phyloP scores from a whole-genome alignment of 2,113 vertebrate species.

The Corythornis cristatus region DNA sequence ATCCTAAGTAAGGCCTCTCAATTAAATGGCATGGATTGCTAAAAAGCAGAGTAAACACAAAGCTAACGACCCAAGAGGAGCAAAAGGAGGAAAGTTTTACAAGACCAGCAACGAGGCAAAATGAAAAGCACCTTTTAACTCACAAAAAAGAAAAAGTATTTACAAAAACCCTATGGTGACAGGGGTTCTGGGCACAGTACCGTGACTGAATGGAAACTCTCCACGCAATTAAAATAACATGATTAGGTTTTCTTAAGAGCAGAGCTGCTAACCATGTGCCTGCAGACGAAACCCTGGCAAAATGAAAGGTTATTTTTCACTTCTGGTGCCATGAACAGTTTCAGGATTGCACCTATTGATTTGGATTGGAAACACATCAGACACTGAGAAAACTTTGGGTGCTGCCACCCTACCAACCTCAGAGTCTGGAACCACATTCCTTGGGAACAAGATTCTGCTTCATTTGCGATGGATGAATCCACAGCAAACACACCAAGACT shows the following conservation, averaged over 20 bases:
- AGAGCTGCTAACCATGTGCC: not conserved
- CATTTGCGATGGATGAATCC: fast-evolving
- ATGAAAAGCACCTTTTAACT: not conserved
- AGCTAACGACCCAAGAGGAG: too few species aligned
- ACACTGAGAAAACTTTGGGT: not conserved
- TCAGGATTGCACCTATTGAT: fast-evolving
- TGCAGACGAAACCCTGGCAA: not conserved
- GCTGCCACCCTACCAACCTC: not conserved
- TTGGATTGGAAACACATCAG: not conserved
- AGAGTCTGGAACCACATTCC: not conserved
- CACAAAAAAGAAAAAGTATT: not conserved
- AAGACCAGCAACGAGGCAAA: too few species aligned
- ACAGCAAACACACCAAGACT: not conserved
- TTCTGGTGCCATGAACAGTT: not conserved
- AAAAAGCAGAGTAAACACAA: too few species aligned
- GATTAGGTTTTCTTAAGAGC: not conserved
- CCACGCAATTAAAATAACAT: not conserved
- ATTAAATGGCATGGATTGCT: too few species aligned
- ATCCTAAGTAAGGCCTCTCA: too few species aligned
- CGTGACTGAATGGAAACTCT: not conserved
- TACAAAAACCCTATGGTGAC: not conserved
- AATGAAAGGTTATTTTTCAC: not conserved
- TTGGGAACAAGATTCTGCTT: not conserved
- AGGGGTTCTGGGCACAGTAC: not conserved
- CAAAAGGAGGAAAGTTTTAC: too few species aligned